Evolutionary conservation across 23 tunicate species (phyloP).

Genomic region (Trididemnum nubilum): DNA sequence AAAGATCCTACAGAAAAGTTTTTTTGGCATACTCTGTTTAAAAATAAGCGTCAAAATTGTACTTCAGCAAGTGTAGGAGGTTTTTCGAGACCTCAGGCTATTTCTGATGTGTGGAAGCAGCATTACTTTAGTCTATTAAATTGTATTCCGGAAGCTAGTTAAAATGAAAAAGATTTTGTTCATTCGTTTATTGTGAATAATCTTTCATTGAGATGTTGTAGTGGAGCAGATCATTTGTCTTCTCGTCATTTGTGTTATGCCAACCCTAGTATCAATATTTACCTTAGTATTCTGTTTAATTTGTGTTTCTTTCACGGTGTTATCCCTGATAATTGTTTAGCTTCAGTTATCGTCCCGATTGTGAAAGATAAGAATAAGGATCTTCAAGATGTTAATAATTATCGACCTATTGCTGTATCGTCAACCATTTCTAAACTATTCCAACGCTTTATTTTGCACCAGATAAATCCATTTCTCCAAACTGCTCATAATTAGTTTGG

Average conservation of each 20-base stretch:
- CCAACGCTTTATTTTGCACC: neutral
- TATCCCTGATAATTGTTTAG: neutral
- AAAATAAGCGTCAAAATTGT: no score
- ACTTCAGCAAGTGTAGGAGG: no score
- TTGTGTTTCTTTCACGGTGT: neutral
- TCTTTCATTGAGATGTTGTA: neutral
- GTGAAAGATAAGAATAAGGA: neutral
- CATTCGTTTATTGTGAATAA: neutral
- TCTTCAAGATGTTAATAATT: neutral
- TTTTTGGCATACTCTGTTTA: no score
- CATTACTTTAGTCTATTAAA: no score
- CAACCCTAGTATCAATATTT: neutral
- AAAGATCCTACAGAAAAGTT: no score
- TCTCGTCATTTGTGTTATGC: neutral
- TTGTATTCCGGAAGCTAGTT: no score
- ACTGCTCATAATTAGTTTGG: slow-evolving; percentile 2
- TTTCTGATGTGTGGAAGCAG: neutral
- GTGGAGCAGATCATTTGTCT: slow-evolving; percentile 1
- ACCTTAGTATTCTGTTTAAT: neutral
- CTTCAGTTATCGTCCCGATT: neutral
- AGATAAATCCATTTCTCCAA: neutral
- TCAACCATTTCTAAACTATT: slow-evolving; percentile 4
- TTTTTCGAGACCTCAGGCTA: neutral
- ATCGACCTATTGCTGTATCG: neutral
- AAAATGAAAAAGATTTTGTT: no score